These are phyloP conservation scores for Xenopus laevis DNA, from an alignment of 2,113 vertebrate species.

Conservation along the genomic window DNA sequence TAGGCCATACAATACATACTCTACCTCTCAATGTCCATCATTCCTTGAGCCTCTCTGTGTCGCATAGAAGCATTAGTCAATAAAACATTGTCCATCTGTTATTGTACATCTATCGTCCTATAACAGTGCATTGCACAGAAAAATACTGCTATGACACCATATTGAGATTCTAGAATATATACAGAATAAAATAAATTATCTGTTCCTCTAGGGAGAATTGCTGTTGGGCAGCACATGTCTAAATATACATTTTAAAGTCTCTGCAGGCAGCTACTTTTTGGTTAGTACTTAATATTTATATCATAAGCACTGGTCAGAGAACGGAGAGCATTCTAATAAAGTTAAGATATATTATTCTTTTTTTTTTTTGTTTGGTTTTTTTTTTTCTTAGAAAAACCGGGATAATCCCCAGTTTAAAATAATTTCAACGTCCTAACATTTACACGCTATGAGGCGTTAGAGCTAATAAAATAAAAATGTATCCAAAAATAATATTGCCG, in stretches of 20 bases:
- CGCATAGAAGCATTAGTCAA: neutral
- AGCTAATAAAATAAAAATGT: constrained; percentile 98
- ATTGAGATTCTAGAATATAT: constrained; percentile 94
- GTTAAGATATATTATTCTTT: constrained; percentile 85
- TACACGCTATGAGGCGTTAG: constrained; percentile 94
- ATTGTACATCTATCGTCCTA: constrained; percentile 72
- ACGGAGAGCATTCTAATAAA: constrained; percentile 87
- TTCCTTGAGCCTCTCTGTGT: constrained; percentile 20
- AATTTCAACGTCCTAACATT: constrained; percentile 95
- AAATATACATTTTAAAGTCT: constrained; percentile 83
- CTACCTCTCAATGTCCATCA: constrained; percentile 35
- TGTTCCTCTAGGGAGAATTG: constrained; percentile 81
- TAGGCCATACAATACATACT: constrained; percentile 36
- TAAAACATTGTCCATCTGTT: too few relatives aligned
- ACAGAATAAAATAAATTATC: constrained; percentile 99
- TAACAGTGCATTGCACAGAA: constrained; percentile 94
- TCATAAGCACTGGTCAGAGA: constrained; percentile 83
- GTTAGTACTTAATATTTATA: constrained; percentile 82
- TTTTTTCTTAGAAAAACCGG: constrained; percentile 78
- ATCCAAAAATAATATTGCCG: constrained; percentile 97
- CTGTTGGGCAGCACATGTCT: constrained; percentile 77
- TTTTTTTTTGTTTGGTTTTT: too few relatives aligned
- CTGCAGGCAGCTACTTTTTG: constrained; percentile 98
- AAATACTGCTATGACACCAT: constrained; percentile 94
- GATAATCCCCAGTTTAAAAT: constrained; percentile 81